A percentile compares a stretch with the other conserved stretches of the same genome.
Conservation (phyloP, 2,113 vertebrate genomes). For the Colius striatus region DNA sequence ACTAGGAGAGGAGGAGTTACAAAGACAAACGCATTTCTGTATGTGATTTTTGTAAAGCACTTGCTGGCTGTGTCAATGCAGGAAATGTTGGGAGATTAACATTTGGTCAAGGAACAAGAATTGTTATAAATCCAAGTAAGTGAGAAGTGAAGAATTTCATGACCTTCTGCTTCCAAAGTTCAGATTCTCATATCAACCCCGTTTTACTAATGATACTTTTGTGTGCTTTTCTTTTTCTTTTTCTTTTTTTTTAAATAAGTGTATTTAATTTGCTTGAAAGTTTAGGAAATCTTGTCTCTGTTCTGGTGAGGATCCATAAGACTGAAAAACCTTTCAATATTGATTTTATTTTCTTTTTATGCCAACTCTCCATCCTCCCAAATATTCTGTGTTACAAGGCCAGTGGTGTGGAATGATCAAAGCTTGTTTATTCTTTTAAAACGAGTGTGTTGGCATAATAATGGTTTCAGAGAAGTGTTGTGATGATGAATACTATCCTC, state of each 20-base stretch:
- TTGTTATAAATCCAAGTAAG: slow-evolving; percentile 30
- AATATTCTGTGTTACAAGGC: neutral
- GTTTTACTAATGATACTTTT: neutral
- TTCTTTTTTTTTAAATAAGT: too few relatives aligned
- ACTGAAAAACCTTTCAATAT: neutral
- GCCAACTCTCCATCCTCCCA: neutral
- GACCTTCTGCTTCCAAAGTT: neutral
- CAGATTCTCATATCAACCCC: neutral
- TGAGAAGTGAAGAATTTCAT: neutral
- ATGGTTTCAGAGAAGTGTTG: neutral
- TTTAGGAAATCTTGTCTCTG: neutral
- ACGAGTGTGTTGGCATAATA: neutral
- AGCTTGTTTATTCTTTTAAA: neutral
- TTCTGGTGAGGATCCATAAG: neutral
- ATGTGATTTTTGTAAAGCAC: neutral
- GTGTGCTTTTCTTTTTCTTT: too few relatives aligned
- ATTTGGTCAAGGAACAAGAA: slow-evolving; percentile 16
- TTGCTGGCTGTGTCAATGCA: neutral
- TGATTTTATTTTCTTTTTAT: neutral
- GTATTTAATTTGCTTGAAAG: neutral
- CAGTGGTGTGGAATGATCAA: neutral
- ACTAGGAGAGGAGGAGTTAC: neutral
- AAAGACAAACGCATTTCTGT: neutral
- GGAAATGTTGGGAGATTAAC: neutral
- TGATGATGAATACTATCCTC: neutral